Base-by-base conservation (phyloP, 2,888 invertebrate species). In the Sphaerophoria rueppellii region DNA sequence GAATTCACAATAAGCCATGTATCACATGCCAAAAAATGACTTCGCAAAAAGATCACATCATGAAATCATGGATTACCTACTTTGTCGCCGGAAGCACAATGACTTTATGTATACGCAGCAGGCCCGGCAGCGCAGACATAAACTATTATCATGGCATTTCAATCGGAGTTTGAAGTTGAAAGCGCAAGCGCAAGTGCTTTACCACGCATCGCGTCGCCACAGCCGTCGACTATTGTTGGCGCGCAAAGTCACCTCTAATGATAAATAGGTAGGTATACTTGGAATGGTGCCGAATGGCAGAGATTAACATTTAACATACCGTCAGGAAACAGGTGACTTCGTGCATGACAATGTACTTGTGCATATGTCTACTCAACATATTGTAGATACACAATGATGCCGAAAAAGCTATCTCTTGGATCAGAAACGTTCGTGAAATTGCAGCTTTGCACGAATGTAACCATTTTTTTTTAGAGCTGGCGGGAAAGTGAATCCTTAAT, bases 61-160 rank as follows among this genome's bases (percentile, higher is more conserved):
- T 32, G 67, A 37, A 54, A n/a, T 54, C 37, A 67, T 67, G 54
- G 16, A 52, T 67, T 34, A 48, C 34, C 24, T 7, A 67, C 67
- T 54, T 40, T 67, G 54, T 40, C 67, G 67, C 67, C 67, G 67
- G 67, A 67, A 67, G 67, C 67, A 9, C 40, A 67, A 40, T 67
- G 54, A 43, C 52, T 40, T 67, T 16, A 63, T 6, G 14, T 43
- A 57, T 34, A 43, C 65, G 50, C 50, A 50, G 35, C 65, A 12
- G 6, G 37, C 65, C 52, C 50, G 37, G 35, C 65, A 12, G 6
- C 24, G 50, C 52, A 37, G 52, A 37, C 43, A 24, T 40, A 60
- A 14, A 43, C 16, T n/a, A 50, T 43, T 54, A 67, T 67, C 67
- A 67, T 40, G 52, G 40, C 24, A 50, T n/a, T 67, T 54, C 54